These are phyloP conservation scores for Drosophila cyrtoloma DNA, from an alignment of 2,888 invertebrate species.

Conservation along the genomic window DNA sequence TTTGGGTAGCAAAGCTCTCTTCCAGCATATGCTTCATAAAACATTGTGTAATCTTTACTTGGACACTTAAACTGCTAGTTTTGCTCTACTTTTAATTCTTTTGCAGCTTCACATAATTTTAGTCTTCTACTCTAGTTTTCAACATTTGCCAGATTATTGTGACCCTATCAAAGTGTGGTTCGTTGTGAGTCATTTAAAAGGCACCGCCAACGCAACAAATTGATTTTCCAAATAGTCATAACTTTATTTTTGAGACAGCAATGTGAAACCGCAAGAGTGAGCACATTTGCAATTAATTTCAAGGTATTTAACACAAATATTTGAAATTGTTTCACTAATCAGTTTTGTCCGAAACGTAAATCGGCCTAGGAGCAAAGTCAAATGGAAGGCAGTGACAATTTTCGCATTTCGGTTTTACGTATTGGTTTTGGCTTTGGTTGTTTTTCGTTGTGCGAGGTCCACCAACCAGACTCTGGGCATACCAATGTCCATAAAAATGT, in stretches of 20 bases:
- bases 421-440: slow-evolving; percentile 15
- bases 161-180: slow-evolving; percentile 16
- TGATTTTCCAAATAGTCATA: slow-evolving; percentile 16
- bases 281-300: slow-evolving; percentile 76
- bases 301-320: slow-evolving; percentile 81
- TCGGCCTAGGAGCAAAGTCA: slow-evolving; percentile 64
- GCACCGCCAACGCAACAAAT: slow-evolving; percentile 35
- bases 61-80: neutral
- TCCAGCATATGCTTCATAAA: neutral
- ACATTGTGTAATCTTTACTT: neutral
- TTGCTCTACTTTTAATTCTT: neutral
- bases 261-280: slow-evolving; percentile 5
- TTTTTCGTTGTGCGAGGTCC: slow-evolving; percentile 12
- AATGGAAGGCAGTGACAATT: slow-evolving; percentile 61
- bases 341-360: slow-evolving; percentile 55
- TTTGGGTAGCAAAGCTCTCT: neutral
- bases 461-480: slow-evolving; percentile 57
- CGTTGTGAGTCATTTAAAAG: slow-evolving; percentile 12
- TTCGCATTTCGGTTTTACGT: slow-evolving; percentile 53
- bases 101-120: neutral
- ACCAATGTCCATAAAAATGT: slow-evolving; percentile 84
- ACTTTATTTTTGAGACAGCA: slow-evolving; percentile 30
- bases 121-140: neutral
- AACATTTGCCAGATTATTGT: neutral
- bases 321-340: slow-evolving; percentile 79